Base-by-base conservation (phyloP, 2,888 invertebrate genomes). In the Helobdella robusta region DNA sequence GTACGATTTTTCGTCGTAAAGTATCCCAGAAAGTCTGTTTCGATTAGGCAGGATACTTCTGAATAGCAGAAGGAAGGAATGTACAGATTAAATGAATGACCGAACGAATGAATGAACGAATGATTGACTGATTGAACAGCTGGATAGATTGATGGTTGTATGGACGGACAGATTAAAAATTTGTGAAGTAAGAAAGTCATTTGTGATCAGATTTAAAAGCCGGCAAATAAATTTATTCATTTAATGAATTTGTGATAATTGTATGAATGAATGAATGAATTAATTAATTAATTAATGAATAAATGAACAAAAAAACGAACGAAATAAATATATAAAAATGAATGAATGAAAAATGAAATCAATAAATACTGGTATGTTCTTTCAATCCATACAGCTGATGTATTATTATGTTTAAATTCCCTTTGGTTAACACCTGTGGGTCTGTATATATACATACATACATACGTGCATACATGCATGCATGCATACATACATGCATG, bases 1-100 rank as follows among this genome's bases (percentile, higher is more conserved):
- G 91, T 48, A 23, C 30, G 30, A 6, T 48, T 32, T 20, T 61
- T 61, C 30, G 40, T 48, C 61, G 30, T 2, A n/a, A 48, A 61
- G 20, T 48, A 23, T 25, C 61, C 44, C 30, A 48, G 46, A 15
- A n/a, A 28, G 23, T 11, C 32, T n/a, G 48, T 48, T 32, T 48
- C 46, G 23, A 32, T 48, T 48, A 48, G 30, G 6, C 46, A n/a
- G 28, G 61, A 32, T 8, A 50, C 20, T 3, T 23, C 34, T 30
- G 8, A 20, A 25, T 18, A 5, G 11, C 8, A 23, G 23, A 61
- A 40, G n/a, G 8, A 25, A 2, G 6, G 28, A 46, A 34, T 44
- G 11, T 18, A 34, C 46, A 20, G 8, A 11, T 20, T 25, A 34
- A 44, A 28, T n/a, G 6, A n/a, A 6, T n/a, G 60, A 59, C 2